A percentile compares a stretch with the other conserved stretches of the same genome.
phyloP scores from a whole-genome alignment of 2,113 vertebrate genomes.

The Caranx melampygus region DNA sequence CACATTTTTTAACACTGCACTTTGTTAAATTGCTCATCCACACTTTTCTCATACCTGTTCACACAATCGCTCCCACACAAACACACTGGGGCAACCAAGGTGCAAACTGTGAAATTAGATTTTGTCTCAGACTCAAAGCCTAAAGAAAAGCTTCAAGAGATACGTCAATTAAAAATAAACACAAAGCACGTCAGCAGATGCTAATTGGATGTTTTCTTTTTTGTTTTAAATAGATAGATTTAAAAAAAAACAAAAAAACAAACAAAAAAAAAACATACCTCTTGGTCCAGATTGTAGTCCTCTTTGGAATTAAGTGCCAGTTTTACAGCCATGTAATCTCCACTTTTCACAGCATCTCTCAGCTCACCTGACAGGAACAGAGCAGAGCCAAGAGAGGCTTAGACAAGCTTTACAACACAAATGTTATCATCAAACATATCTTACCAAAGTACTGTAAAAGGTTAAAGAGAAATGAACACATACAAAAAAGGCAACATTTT shows the following conservation, averaged over 20 bases:
- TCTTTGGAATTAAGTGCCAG: slow-evolving; percentile 94
- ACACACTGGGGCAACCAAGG: slow-evolving; percentile 75
- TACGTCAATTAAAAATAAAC: neutral
- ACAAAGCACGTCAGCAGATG: neutral
- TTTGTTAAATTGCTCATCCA: neutral
- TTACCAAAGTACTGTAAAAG: too few relatives aligned
- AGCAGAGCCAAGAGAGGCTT: neutral
- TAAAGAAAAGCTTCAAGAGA: neutral
- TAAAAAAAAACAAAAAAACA: neutral
- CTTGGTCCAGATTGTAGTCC: slow-evolving; percentile 96
- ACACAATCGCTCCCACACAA: slow-evolving; percentile 37
- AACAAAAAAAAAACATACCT: slow-evolving; percentile 81
- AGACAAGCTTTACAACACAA: neutral
- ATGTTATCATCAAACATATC: neutral
- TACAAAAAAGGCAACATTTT: neutral
- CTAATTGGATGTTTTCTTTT: neutral
- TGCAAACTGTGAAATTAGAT: slow-evolving; percentile 44
- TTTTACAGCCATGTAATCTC: slow-evolving; percentile 95
- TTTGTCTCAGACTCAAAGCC: slow-evolving; percentile 8
- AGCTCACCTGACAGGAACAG: slow-evolving; percentile 84
- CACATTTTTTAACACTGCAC: neutral
- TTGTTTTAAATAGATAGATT: too few relatives aligned
- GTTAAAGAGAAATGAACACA: neutral
- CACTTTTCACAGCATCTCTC: slow-evolving; percentile 96
- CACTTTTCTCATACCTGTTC: neutral